A percentile compares a stretch with the other conserved stretches of the same genome.
Conservation (phyloP, 1,140 invertebrate genomes). For the Drosophila murphyi region DNA sequence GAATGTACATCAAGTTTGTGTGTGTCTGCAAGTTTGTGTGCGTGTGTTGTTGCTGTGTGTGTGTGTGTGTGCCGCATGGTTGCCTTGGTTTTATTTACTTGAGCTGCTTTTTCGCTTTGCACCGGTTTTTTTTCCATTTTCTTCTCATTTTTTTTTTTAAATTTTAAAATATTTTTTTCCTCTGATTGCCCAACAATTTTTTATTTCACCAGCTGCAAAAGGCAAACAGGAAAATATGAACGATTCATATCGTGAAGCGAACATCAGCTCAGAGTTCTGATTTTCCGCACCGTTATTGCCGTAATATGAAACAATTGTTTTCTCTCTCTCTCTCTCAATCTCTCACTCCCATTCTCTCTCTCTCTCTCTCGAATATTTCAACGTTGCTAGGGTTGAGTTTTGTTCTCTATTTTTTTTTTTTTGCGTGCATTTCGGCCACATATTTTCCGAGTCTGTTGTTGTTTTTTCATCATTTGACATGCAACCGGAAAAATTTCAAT, state of each 20-base stretch:
- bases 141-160: conserved; percentile 18
- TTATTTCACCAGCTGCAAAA: conserved; percentile 29
- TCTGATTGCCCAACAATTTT: conserved; percentile 21
- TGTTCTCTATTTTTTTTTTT: conserved; percentile 19
- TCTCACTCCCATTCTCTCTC: neutral
- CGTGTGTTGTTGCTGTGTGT: neutral
- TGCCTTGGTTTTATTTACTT: conserved; percentile 73
- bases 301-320: conserved; percentile 75
- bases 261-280: conserved; percentile 53
- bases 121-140: conserved; percentile 37
- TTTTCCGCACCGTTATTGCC: conserved; percentile 74
- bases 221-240: conserved; percentile 24
- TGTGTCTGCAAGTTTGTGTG: conserved; percentile 6
- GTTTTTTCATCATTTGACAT: conserved; percentile 75
- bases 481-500: conserved; percentile 69
- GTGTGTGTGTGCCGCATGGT: conserved; percentile 37
- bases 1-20: conserved; percentile 40
- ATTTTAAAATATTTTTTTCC: no score
- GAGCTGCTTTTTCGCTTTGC: conserved; percentile 42
- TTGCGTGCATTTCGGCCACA: conserved; percentile 66
- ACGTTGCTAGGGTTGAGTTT: conserved; percentile 22
- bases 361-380: conserved; percentile 9
- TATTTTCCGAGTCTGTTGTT: conserved; percentile 66
- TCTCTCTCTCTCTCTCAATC: neutral
- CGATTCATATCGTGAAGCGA: conserved; percentile 55